Evolutionary conservation across 2,797 vertebrate species (phyloP).

Genomic region (Periparus ater): DNA sequence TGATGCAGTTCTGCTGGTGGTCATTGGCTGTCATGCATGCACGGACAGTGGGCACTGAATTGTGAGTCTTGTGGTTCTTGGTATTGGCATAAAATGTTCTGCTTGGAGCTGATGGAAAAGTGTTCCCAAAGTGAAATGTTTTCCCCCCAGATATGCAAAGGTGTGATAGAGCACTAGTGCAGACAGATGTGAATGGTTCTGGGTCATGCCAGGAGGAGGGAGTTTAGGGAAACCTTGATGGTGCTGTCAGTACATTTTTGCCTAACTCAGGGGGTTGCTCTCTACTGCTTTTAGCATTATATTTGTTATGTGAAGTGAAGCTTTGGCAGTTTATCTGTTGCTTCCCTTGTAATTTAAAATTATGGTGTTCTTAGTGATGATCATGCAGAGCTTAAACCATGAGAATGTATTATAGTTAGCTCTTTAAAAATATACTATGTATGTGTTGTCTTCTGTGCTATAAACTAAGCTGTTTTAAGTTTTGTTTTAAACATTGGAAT

Average conservation of each 20-base stretch:
- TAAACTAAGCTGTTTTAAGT: background rate
- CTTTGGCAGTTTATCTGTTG: background rate
- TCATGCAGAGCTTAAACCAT: background rate
- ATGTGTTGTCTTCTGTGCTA: background rate
- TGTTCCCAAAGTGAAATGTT: background rate
- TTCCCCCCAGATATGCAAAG: background rate
- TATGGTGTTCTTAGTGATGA: background rate
- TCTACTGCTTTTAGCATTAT: background rate
- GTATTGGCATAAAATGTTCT: background rate
- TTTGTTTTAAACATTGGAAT: background rate
- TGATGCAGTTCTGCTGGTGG: fast-evolving
- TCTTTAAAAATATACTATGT: background rate
- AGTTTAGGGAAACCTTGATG: background rate
- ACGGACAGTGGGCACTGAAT: fast-evolving
- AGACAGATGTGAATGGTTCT: background rate
- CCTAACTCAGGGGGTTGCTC: background rate
- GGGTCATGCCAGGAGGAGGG: background rate
- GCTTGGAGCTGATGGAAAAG: background rate
- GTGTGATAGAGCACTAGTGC: fast-evolving
- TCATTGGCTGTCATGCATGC: fast-evolving
- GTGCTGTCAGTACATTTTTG: background rate
- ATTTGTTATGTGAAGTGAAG: background rate
- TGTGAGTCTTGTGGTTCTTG: fast-evolving
- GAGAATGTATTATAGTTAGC: background rate
- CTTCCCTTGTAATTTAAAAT: background rate